Percentiles rank a stretch among this genome's conserved stretches.
Evolutionary conservation across 2,797 vertebrate species (phyloP).

Genomic region (Pygocentrus nattereri): DNA sequence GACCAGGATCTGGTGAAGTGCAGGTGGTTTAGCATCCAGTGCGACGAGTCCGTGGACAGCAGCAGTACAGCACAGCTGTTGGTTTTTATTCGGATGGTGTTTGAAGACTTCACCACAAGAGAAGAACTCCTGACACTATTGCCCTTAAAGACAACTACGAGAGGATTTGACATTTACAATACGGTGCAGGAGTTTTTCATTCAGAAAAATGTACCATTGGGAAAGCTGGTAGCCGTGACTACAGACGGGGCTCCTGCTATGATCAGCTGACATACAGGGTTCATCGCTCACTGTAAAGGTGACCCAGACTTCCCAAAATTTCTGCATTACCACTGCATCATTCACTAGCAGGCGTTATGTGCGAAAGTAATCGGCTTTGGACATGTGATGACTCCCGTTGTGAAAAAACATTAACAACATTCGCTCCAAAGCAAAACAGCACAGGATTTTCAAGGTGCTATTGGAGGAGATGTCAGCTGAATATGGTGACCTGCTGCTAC

Average conservation of each 20-base stretch:
- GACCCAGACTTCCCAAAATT: no score
- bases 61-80: no score
- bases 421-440: slow-evolving; percentile 31
- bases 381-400: background rate
- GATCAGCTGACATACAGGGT: no score
- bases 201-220: slow-evolving; percentile 43
- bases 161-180: slow-evolving; percentile 55
- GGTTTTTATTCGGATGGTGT: no score
- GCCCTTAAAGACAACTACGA: slow-evolving; percentile 50
- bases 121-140: slow-evolving; percentile 52
- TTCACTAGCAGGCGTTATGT: background rate
- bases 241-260: no score
- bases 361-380: background rate
- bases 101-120: slow-evolving; percentile 9
- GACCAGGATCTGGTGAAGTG: no score
- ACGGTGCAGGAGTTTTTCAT: slow-evolving; percentile 32
- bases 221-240: slow-evolving; percentile 51
- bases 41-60: no score
- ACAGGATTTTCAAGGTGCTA: slow-evolving; percentile 38
- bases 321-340: background rate
- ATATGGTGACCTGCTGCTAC: no score
- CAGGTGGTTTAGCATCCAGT: no score
- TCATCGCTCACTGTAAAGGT: no score
- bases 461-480: no score
- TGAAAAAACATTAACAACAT: slow-evolving; percentile 1